Evolutionary conservation across 2,888 invertebrate species (phyloP), one percentile per base, ranked within the genome.

Genomic region (Chymomyza procnemis): DNA sequence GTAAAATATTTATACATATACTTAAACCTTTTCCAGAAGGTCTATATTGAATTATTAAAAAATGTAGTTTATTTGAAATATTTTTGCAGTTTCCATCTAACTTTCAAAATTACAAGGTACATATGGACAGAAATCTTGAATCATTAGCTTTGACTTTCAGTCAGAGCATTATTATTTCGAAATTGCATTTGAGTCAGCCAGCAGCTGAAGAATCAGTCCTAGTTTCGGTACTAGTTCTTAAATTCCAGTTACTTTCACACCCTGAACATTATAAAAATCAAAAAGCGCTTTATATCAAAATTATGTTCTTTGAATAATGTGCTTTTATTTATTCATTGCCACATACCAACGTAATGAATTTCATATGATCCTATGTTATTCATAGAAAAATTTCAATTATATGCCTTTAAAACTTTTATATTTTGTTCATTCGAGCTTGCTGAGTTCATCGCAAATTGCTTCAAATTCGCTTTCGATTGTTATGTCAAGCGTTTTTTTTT

Each of bases 251-350:
- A 26, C 6, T 26, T 26, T 1, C 34, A 41, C n/a, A 12, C 34
- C 34, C 34, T 41, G 34, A 5, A 41, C 12, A 41, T 41, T 41
- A 41, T 41, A 41, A 9, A 41, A 41, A 41, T 41, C 34, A 41
- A 41, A 41, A 3, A 41, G 64, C 61, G 34, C 41, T 26, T 6
- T 1, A 26, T 6, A 26, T 6, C n/a, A 26, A 26, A 26, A 26
- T 19, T 16, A 21, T 64, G 55, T 64, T 62, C 55, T 66, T 55
- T 70, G 75, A 65, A 70, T 73, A 73, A 74, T 73, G 73, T 71
- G 74, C 69, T 63, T 69, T 65, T 19, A 57, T 26, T 21, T 57
- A 68, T 59, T 41, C 34, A 41, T 41, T 41, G 12, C 3, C 4
- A 9, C 50, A 50, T 19, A n/a, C 50, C 6, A n/a, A 9, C 12